These are phyloP conservation scores for Petrocephalus zakoni DNA, from an alignment of 2,113 vertebrate genomes.

Conservation along the genomic window DNA sequence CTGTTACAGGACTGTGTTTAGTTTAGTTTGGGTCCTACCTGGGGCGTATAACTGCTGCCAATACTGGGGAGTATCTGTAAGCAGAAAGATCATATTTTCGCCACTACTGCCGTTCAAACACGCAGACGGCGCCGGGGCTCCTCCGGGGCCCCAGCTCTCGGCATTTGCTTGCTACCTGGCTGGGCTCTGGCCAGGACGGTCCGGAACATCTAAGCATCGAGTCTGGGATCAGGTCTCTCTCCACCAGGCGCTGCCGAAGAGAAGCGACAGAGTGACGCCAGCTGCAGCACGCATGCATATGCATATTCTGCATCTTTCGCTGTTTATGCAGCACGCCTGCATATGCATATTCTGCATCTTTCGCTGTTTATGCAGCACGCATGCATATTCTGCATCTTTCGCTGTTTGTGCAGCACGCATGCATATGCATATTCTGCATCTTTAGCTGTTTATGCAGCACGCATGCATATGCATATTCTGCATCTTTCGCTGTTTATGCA, in stretches of 20 bases:
- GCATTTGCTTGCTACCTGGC: conserved; percentile 13
- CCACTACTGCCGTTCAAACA: neutral
- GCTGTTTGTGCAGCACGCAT: too few species aligned
- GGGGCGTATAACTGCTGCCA: conserved; percentile 42
- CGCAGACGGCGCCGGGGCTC: neutral
- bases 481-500: neutral
- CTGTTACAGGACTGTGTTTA: neutral
- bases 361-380: too few species aligned
- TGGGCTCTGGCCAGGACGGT: conserved; percentile 23
- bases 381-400: too few species aligned
- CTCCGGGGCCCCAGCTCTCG: neutral
- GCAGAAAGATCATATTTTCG: neutral
- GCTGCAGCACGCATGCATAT: neutral
- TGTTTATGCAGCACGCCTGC: neutral
- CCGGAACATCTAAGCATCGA: conserved; percentile 4
- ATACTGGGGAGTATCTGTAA: conserved; percentile 41
- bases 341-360: too few species aligned
- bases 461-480: neutral
- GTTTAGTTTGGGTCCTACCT: conserved; percentile 42
- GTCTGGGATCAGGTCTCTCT: conserved; percentile 24
- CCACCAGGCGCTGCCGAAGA: conserved; percentile 21
- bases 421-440: too few species aligned
- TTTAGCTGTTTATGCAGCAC: too few species aligned
- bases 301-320: neutral
- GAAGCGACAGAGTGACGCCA: neutral